phyloP scores from a whole-genome alignment of 2,888 invertebrate genomes.

The Caenorhabditis angaria region DNA sequence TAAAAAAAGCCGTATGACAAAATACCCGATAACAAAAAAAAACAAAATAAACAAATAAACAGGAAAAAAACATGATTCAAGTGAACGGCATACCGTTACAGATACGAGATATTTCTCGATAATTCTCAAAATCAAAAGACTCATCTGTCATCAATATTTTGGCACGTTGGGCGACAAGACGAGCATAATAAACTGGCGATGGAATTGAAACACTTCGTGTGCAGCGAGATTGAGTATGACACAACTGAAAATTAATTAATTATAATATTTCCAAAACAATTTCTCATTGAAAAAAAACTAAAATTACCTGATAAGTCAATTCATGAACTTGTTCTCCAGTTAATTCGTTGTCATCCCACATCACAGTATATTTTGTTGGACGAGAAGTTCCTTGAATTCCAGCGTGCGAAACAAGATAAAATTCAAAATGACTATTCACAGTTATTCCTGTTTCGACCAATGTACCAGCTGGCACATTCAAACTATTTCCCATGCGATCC shows the following conservation, averaged over 20 bases:
- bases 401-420: conserved; percentile 39
- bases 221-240: conserved; percentile 43
- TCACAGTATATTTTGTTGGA: conserved; percentile 36
- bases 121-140: conserved; percentile 20
- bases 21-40: neutral
- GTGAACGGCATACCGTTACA: conserved; percentile 39
- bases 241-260: conserved; percentile 23
- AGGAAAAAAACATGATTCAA: conserved; percentile 11
- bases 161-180: conserved; percentile 36
- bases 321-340: conserved; percentile 26
- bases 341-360: conserved; percentile 42
- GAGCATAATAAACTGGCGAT: conserved; percentile 42
- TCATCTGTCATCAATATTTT: conserved; percentile 35
- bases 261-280: neutral
- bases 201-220: conserved; percentile 45
- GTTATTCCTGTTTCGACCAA: conserved; percentile 40
- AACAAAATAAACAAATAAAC: neutral
- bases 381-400: conserved; percentile 46
- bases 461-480: conserved; percentile 42
- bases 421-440: conserved; percentile 35
- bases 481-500: conserved; percentile 31
- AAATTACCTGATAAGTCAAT: conserved; percentile 39
- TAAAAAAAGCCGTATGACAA: conserved; percentile 7
- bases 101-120: conserved; percentile 13
- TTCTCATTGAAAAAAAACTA: neutral